A percentile compares a stretch with the other conserved stretches of the same genome.
Conservation (phyloP, 2,888 invertebrate genomes). For the Melinaea marsaeus region DNA sequence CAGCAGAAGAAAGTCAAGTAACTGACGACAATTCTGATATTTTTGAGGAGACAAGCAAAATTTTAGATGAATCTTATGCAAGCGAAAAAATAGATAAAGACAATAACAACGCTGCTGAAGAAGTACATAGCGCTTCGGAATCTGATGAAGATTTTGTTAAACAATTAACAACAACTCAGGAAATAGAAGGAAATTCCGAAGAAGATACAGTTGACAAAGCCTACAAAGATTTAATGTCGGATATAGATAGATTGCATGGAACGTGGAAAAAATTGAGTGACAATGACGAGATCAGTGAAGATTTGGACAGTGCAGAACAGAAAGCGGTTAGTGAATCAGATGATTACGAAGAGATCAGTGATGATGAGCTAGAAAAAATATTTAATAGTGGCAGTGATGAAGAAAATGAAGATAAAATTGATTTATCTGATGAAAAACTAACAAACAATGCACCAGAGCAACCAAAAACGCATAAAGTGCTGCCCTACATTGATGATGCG, state of each 20-base stretch:
- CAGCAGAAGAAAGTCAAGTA: slow-evolving; percentile 25
- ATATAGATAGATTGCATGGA: slow-evolving; percentile 51
- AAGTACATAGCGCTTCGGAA: slow-evolving; percentile 19
- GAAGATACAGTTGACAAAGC: slow-evolving; percentile 39
- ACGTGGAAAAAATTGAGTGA: slow-evolving; percentile 47
- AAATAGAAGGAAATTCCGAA: slow-evolving; percentile 6
- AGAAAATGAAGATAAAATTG: slow-evolving; percentile 10
- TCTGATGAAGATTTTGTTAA: slow-evolving; percentile 34
- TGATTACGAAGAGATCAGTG: slow-evolving; percentile 33
- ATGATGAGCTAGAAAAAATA: slow-evolving; percentile 29
- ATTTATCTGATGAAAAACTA: slow-evolving; percentile 17
- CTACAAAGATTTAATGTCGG: slow-evolving; percentile 49
- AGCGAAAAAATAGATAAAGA: slow-evolving; percentile 23
- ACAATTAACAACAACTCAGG: slow-evolving; percentile 33
- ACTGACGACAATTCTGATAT: slow-evolving; percentile 28
- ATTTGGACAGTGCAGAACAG: slow-evolving; percentile 21
- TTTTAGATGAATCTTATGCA: slow-evolving; percentile 34
- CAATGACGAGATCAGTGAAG: slow-evolving; percentile 26
- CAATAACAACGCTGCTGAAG: slow-evolving; percentile 19
- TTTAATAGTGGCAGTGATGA: slow-evolving; percentile 25
- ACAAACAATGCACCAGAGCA: slow-evolving; percentile 18
- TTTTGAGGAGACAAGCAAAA: slow-evolving; percentile 38
- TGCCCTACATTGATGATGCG: slow-evolving; percentile 46
- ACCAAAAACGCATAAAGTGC: slow-evolving; percentile 26
- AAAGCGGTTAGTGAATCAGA: slow-evolving; percentile 19